These are phyloP conservation scores for Atractosteus spatula DNA, from an alignment of 2,113 vertebrate species.

Conservation along the genomic window DNA sequence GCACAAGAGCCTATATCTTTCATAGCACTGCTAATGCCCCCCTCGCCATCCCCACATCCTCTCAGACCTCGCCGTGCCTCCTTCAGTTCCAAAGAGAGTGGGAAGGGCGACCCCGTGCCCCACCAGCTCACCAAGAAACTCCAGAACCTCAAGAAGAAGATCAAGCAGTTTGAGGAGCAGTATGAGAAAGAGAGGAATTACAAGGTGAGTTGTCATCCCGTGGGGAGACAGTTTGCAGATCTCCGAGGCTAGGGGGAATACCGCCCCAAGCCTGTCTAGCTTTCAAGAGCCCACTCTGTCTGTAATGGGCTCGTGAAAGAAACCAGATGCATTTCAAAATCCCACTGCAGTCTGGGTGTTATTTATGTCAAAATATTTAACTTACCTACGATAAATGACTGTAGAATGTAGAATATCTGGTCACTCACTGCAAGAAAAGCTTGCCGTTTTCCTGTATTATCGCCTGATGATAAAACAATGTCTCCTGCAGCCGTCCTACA, in stretches of 20 bases:
- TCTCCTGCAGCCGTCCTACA: conserved; percentile 82
- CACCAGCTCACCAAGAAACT: conserved; percentile 94
- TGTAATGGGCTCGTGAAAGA: too few relatives aligned
- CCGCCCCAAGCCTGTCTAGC: too few relatives aligned
- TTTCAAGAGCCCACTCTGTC: too few relatives aligned
- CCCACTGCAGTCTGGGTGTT: too few relatives aligned
- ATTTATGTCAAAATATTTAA: too few relatives aligned
- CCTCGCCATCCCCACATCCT: conserved; percentile 18
- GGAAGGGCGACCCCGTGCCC: conserved; percentile 80
- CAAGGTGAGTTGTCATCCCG: conserved; percentile 65
- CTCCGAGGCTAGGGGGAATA: not conserved
- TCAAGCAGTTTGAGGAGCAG: conserved; percentile 95
- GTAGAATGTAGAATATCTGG: too few relatives aligned
- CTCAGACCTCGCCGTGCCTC: conserved; percentile 87
- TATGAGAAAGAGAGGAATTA: conserved; percentile 94
- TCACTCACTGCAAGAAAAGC: not conserved
- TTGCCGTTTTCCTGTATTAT: not conserved
- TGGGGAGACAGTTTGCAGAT: not conserved
- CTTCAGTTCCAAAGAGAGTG: conserved; percentile 87
- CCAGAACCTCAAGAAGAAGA: conserved; percentile 89
- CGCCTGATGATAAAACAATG: not conserved
- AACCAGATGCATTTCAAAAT: too few relatives aligned
- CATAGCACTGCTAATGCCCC: not conserved
- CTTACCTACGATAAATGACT: too few relatives aligned
- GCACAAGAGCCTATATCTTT: too few relatives aligned